These are phyloP conservation scores for Escarpia spicata DNA, from an alignment of 2,888 invertebrate species.

Conservation along the genomic window DNA sequence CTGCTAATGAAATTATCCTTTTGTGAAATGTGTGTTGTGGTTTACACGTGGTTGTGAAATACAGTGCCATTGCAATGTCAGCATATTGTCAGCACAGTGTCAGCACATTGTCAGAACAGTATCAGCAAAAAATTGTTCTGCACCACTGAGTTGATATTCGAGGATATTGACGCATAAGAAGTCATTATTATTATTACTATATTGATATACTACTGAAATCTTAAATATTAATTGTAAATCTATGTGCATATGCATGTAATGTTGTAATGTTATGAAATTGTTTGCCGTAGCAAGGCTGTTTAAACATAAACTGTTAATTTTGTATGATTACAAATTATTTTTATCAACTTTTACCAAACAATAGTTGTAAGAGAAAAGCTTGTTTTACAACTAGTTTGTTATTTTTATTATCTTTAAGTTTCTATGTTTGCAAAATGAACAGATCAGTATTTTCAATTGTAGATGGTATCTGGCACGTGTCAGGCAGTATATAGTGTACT, in stretches of 20 bases:
- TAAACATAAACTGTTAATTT: not conserved
- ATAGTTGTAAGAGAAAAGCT: not conserved
- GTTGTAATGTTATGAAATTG: not conserved
- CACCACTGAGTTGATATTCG: no score
- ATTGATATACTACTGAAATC: not conserved
- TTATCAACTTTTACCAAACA: not conserved
- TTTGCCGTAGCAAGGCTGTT: not conserved
- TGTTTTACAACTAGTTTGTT: not conserved
- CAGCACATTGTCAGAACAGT: not conserved
- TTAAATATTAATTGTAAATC: not conserved
- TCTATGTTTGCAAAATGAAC: not conserved
- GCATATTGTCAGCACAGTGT: no score
- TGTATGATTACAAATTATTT: not conserved
- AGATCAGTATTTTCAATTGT: not conserved
- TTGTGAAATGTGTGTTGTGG: not conserved
- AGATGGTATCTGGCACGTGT: not conserved
- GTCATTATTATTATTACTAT: not conserved
- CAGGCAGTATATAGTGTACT: not conserved
- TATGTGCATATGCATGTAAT: not conserved
- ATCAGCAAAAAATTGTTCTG: not conserved
- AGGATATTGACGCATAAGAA: no score
- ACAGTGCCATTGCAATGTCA: not conserved
- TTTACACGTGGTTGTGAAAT: not conserved
- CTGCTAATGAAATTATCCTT: conserved; percentile 10
- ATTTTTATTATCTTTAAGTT: conserved; percentile 3